A percentile compares a stretch with the other conserved stretches of the same genome.
These are phyloP conservation scores for Corydoras maculifer DNA, from an alignment of 2,113 vertebrate genomes.

Conservation along the genomic window DNA sequence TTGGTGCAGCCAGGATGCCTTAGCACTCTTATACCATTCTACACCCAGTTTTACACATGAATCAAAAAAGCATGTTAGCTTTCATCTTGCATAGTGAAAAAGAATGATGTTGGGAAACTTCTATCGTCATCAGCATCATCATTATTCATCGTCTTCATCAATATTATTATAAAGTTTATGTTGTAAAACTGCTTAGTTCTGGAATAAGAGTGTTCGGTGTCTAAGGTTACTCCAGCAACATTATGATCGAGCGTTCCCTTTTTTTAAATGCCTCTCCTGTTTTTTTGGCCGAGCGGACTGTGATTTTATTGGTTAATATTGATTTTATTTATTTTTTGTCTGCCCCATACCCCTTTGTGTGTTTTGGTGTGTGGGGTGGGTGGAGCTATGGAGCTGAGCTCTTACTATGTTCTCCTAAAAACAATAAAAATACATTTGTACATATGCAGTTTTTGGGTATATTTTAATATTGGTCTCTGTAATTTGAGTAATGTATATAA, in stretches of 20 bases:
- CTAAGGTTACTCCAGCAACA: too few species aligned
- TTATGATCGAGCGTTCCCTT: constrained; percentile 47
- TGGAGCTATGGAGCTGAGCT: constrained; percentile 72
- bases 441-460: constrained; percentile 42
- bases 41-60: too few species aligned
- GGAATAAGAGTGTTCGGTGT: too few species aligned
- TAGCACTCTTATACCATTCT: too few species aligned
- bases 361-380: constrained; percentile 66
- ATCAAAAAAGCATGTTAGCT: too few species aligned
- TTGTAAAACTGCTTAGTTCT: too few species aligned
- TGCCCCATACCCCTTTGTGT: constrained; percentile 66
- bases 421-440: constrained; percentile 61
- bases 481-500: background rate
- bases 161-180: too few species aligned
- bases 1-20: too few species aligned
- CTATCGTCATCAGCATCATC: too few species aligned
- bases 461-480: constrained; percentile 27
- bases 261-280: constrained; percentile 68
- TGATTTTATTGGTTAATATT: constrained; percentile 64
- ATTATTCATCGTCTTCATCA: too few species aligned
- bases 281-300: constrained; percentile 73
- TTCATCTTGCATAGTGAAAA: too few species aligned
- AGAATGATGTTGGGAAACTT: too few species aligned
- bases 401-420: constrained; percentile 76
- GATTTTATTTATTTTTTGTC: constrained; percentile 47